Conservation (phyloP, 2,888 invertebrate genomes). For the Standfussiana lucernea region DNA sequence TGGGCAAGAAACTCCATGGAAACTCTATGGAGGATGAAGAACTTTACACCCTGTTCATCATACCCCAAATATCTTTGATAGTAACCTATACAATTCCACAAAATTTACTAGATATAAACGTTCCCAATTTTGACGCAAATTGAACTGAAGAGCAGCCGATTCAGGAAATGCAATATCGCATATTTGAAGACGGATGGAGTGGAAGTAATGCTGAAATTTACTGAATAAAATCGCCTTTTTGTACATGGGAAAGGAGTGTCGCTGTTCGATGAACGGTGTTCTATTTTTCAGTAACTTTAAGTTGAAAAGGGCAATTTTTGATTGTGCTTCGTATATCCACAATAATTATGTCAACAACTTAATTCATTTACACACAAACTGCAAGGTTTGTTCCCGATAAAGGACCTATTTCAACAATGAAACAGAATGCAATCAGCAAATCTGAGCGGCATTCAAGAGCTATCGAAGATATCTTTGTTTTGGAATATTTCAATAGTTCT, state of each 20-base stretch:
- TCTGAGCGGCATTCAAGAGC: background rate
- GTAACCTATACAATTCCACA: background rate
- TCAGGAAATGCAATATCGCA: slow-evolving; percentile 33
- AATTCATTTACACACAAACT: background rate
- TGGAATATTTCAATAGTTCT: background rate
- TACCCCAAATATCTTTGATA: slow-evolving; percentile 23
- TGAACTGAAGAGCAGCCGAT: slow-evolving; percentile 17
- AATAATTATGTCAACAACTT: background rate
- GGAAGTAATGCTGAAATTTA: slow-evolving; percentile 21
- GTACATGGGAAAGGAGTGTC: background rate
- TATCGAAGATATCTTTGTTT: background rate
- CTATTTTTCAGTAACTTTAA: background rate
- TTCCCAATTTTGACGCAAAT: slow-evolving; percentile 27
- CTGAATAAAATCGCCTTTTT: slow-evolving; percentile 20
- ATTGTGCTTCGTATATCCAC: background rate
- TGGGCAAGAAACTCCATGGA: too few species aligned
- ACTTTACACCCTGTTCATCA: too few species aligned
- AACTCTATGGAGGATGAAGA: too few species aligned
- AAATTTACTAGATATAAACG: background rate
- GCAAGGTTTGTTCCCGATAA: too few species aligned
- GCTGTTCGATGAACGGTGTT: background rate
- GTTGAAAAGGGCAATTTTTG: background rate
- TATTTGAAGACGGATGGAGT: slow-evolving; percentile 20
- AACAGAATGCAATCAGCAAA: background rate
- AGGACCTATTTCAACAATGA: background rate